Evolutionary conservation across 2,888 invertebrate species (phyloP).

Genomic region (Plagodis dolabraria): DNA sequence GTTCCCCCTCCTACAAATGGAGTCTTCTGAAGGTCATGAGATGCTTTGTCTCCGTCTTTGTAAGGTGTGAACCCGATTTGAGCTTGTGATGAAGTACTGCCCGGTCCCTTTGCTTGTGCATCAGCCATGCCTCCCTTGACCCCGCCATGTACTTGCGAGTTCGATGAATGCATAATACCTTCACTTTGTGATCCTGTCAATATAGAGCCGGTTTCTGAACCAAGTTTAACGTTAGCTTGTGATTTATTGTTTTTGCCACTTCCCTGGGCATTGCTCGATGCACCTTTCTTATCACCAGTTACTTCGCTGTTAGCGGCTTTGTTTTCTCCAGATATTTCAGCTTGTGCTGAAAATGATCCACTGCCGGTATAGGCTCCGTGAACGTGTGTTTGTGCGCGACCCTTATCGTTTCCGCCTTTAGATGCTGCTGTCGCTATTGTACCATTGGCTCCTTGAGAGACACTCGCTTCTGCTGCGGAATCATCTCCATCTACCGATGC

Average conservation of each 20-base stretch:
- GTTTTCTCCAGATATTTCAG: slow-evolving; percentile 90
- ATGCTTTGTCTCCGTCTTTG: slow-evolving; percentile 83
- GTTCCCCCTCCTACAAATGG: slow-evolving; percentile 91
- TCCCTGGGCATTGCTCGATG: slow-evolving; percentile 90
- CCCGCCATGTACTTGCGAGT: slow-evolving; percentile 92
- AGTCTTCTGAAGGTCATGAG: slow-evolving; percentile 71
- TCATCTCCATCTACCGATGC: slow-evolving; percentile 86
- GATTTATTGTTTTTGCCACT: slow-evolving; percentile 90
- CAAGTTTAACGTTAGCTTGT: slow-evolving; percentile 90
- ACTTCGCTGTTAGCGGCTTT: slow-evolving; percentile 89
- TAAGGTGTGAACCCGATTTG: slow-evolving; percentile 94
- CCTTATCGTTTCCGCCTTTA: slow-evolving; percentile 90
- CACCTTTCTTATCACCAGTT: slow-evolving; percentile 89
- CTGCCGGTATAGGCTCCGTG: slow-evolving; percentile 91
- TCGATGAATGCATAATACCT: slow-evolving; percentile 90
- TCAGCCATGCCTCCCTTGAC: slow-evolving; percentile 93
- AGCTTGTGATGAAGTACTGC: slow-evolving; percentile 94
- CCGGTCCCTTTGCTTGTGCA: slow-evolving; percentile 93
- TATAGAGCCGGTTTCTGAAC: slow-evolving; percentile 90
- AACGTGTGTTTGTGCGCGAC: slow-evolving; percentile 92
- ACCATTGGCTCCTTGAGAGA: slow-evolving; percentile 83
- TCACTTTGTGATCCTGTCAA: slow-evolving; percentile 90
- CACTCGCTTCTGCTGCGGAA: slow-evolving; percentile 89
- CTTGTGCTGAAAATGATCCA: slow-evolving; percentile 93
- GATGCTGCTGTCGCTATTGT: slow-evolving; percentile 91